Conservation (phyloP, 1,140 invertebrate genomes). For the Drosophila orosa region DNA sequence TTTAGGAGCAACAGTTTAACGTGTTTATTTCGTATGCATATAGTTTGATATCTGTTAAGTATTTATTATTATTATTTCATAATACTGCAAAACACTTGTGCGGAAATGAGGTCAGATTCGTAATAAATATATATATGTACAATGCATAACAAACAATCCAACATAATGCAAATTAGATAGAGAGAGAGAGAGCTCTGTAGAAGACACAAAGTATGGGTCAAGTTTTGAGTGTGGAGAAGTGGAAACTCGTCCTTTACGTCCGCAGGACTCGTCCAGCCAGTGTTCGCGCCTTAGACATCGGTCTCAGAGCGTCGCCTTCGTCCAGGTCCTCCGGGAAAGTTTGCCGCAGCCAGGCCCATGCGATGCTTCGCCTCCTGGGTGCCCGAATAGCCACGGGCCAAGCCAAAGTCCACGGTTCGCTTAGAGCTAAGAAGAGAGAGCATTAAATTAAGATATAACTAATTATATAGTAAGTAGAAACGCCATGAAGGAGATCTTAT, state of each 20-base stretch:
- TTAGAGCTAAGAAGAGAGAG: constrained; percentile 87
- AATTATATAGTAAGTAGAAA: too few species aligned
- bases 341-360: constrained; percentile 94
- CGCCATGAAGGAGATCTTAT: too few species aligned
- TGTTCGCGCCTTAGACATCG: constrained; percentile 69
- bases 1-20: constrained; percentile 81
- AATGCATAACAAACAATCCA: constrained; percentile 54
- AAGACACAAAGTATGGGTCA: constrained; percentile 26
- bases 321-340: constrained; percentile 93
- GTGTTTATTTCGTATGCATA: constrained; percentile 51
- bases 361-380: constrained; percentile 95
- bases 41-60: constrained; percentile 42
- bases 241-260: constrained; percentile 31
- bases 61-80: constrained; percentile 27
- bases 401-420: constrained; percentile 91
- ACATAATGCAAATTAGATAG: constrained; percentile 16
- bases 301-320: constrained; percentile 90
- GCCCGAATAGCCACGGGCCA: constrained; percentile 94
- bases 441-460: too few species aligned
- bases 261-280: constrained; percentile 11
- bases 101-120: constrained; percentile 23
- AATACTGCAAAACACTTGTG: constrained; percentile 19
- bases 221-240: constrained; percentile 31
- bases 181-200: constrained; percentile 12
- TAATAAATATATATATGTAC: constrained; percentile 66